Conservation (phyloP, 2,113 vertebrate genomes). For the Pleuronectes platessa region DNA sequence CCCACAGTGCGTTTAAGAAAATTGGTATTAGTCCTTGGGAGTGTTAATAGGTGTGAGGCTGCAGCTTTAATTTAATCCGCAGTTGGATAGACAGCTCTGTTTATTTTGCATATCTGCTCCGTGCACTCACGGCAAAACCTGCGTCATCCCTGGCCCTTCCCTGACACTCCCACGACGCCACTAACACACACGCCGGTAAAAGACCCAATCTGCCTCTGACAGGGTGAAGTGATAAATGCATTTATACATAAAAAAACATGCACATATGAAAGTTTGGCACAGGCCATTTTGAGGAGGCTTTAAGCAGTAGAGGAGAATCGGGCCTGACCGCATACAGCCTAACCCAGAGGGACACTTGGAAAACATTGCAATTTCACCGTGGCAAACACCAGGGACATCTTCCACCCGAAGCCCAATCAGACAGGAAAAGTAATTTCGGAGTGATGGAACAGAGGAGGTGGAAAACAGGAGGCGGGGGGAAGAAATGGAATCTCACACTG, state of each 20-base stretch:
- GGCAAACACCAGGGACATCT: conserved; percentile 77
- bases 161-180: conserved; percentile 32
- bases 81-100: conserved; percentile 17
- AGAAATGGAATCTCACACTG: conserved; percentile 53
- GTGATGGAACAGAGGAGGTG: conserved; percentile 56
- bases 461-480: not conserved
- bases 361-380: conserved; percentile 81
- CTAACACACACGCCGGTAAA: conserved; percentile 19
- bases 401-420: conserved; percentile 74
- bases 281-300: conserved; percentile 22
- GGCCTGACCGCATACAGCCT: conserved; percentile 50
- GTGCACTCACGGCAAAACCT: conserved; percentile 7
- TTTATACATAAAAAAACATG: conserved; percentile 19
- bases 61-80: conserved; percentile 44
- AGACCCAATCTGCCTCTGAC: conserved; percentile 10
- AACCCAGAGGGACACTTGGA: conserved; percentile 78
- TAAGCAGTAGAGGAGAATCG: conserved; percentile 32
- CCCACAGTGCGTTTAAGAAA: no score
- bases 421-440: conserved; percentile 82
- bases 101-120: conserved; percentile 44
- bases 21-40: no score
- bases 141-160: conserved; percentile 15
- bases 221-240: conserved; percentile 2
- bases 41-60: conserved; percentile 18
- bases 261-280: not conserved